Evolutionary conservation across 2,888 invertebrate species (phyloP).

Genomic region (Cephus spinipes): DNA sequence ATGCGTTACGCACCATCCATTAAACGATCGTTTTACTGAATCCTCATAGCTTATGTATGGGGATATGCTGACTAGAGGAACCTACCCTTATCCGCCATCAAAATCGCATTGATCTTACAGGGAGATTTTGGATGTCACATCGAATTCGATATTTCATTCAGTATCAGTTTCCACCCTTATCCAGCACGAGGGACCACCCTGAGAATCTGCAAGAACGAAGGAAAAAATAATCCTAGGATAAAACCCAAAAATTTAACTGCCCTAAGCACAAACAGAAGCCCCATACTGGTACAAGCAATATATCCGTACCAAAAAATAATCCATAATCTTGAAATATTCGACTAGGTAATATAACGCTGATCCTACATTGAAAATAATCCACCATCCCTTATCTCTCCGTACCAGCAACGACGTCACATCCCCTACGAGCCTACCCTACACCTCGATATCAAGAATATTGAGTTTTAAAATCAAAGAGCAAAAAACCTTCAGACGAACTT

Average conservation of each 20-base stretch:
- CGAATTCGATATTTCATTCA: slow-evolving; percentile 1
- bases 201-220: background rate
- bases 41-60: background rate
- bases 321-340: background rate
- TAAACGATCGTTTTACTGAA: background rate
- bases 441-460: background rate
- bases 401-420: background rate
- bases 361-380: background rate
- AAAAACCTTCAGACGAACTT: background rate
- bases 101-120: background rate
- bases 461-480: background rate
- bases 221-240: background rate
- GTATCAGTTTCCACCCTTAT: background rate
- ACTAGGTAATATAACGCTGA: background rate
- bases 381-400: background rate
- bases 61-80: background rate
- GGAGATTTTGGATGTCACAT: background rate
- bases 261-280: background rate
- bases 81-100: background rate
- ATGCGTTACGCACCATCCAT: background rate
- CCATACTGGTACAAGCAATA: background rate
- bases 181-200: background rate
- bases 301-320: background rate
- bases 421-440: background rate
- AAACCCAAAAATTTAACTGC: background rate